Percentiles rank a stretch among this genome's conserved stretches.
These are phyloP conservation scores for Neria commutata DNA, from an alignment of 2,888 invertebrate genomes.

Conservation along the genomic window DNA sequence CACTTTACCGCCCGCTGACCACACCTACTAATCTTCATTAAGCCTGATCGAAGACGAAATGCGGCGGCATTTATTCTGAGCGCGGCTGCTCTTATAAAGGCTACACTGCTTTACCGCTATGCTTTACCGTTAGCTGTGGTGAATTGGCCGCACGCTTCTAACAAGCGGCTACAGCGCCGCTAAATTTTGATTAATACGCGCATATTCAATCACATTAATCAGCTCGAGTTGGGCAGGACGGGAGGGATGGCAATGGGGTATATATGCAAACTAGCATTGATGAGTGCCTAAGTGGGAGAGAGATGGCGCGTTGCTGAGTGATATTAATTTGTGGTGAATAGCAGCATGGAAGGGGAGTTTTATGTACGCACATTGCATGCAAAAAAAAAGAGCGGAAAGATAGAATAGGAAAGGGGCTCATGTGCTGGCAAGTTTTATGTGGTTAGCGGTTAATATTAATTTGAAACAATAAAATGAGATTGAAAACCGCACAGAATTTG, in stretches of 20 bases:
- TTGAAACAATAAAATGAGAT: conserved; percentile 8
- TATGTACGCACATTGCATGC: too few relatives aligned
- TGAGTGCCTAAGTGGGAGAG: too few relatives aligned
- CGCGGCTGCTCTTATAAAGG: conserved; percentile 26
- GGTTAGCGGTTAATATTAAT: conserved; percentile 37
- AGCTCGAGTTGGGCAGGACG: conserved; percentile 36
- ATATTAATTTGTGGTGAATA: too few relatives aligned
- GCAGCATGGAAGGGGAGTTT: too few relatives aligned
- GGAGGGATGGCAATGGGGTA: too few relatives aligned
- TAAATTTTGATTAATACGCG: conserved; percentile 48
- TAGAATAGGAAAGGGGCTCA: neutral
- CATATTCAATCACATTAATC: conserved; percentile 55
- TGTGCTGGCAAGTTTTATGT: conserved; percentile 7
- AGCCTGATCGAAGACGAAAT: conserved; percentile 15
- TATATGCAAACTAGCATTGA: too few relatives aligned
- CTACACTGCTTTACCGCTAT: conserved; percentile 36
- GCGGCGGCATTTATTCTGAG: conserved; percentile 18
- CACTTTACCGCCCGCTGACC: conserved; percentile 35
- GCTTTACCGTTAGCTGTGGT: conserved; percentile 5
- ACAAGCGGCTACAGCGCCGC: neutral
- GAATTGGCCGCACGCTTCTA: conserved; percentile 7
- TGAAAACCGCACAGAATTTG: too few relatives aligned
- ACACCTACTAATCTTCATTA: conserved; percentile 50
- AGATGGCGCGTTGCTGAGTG: too few relatives aligned
- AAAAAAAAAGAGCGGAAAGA: neutral